Base-by-base conservation (phyloP, 2,113 vertebrate species). In the Atherinomorus stipes region DNA sequence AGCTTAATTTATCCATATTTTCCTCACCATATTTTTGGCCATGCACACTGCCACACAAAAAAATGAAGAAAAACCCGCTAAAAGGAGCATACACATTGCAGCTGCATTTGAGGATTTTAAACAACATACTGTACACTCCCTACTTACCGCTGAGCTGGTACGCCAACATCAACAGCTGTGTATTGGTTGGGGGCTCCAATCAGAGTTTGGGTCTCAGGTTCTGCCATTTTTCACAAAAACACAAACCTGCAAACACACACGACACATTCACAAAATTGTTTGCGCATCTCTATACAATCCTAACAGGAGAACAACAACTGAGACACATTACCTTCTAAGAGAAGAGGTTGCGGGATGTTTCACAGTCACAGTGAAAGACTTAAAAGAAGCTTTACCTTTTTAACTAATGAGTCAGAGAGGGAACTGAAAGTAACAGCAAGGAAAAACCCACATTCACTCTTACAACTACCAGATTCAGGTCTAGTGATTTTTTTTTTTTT, bases 181-280 rank as follows among this genome's bases (percentile, higher is more conserved):
- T 74, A 50, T 38, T 74, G 67, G 44, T 10, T 61, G 37, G 34
- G 0, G 19, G 28, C 31, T 6, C 15, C 3, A 7, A 90, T 5
- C 0, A 90, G 82, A 28, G 1, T 61, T 44, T 21, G 44, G 50
- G 10, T 64, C 28, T 89, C 83, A 0, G 72, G 13, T 31, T 85
- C 83, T 0, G 85, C 11, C 89, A 90, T 90, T 38, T 23, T 65
- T 81, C 13, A 40, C 70, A n/a, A 11, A 38, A 53, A 45, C 26
- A 54, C 26, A 74, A 64, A 34, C 73, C 52, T 81, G 7, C 88
- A 56, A 7, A 58, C 45, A 64, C 49, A 81, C 34, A 70, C 15
- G 38, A 7, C 5, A 74, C 8, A 61, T 3, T 11, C 1, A 56
- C 7, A 53, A 4, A 8, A 7, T 10, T 15, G 1, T 42, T 49